A percentile compares a stretch with the other conserved stretches of the same genome.
These are phyloP conservation scores for Orthosia gracilis DNA, from an alignment of 2,888 invertebrate genomes.

Conservation along the genomic window DNA sequence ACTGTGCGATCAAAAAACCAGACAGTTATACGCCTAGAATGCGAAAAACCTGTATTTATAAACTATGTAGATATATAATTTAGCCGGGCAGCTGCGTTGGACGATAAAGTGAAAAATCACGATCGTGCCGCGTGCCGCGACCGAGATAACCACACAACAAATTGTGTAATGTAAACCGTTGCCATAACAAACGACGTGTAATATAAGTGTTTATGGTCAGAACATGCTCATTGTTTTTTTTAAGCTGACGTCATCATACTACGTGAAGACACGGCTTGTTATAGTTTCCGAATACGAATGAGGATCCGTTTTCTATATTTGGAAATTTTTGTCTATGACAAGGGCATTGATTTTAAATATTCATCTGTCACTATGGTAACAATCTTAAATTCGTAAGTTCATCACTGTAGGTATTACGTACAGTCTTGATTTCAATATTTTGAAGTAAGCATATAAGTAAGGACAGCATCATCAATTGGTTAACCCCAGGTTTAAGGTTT, in stretches of 20 bases:
- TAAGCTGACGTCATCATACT: conserved; percentile 11
- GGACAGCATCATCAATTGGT: neutral
- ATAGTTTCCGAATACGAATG: conserved; percentile 26
- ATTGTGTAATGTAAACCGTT: conserved; percentile 60
- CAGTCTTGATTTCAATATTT: neutral
- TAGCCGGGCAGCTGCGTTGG: conserved; percentile 59
- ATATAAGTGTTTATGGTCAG: conserved; percentile 40
- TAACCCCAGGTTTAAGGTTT: too few species aligned
- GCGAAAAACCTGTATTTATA: conserved; percentile 58
- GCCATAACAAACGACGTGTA: conserved; percentile 53
- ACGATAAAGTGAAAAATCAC: conserved; percentile 63
- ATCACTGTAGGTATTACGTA: too few species aligned
- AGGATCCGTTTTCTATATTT: neutral
- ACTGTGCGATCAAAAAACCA: conserved; percentile 7
- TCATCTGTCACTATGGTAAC: neutral
- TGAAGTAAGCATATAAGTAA: neutral
- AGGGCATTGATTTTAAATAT: too few species aligned
- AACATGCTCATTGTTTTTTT: conserved; percentile 19
- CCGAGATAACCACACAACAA: conserved; percentile 66
- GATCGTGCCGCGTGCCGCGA: conserved; percentile 58
- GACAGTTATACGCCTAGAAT: conserved; percentile 22
- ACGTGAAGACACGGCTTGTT: neutral
- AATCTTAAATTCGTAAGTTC: neutral
- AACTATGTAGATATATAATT: conserved; percentile 58
- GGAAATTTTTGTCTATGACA: neutral